Conservation (phyloP, 1,140 invertebrate genomes). For the Cardiocondyla obscurior region DNA sequence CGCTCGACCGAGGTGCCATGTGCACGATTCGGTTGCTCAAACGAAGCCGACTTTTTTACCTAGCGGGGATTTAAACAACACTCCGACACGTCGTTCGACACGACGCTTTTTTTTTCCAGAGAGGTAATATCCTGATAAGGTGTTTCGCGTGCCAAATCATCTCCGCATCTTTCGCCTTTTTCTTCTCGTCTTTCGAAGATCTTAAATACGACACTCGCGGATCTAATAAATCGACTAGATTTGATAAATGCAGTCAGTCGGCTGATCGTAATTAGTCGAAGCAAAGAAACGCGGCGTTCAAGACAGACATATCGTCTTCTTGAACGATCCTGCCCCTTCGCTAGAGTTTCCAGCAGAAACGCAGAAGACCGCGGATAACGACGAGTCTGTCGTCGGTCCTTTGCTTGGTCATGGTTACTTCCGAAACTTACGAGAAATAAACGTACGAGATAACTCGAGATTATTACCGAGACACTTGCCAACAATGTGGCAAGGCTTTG, state of each 20-base stretch:
- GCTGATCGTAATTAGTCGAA: neutral
- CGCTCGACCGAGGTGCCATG: slow-evolving; percentile 40
- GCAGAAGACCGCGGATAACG: slow-evolving; percentile 23
- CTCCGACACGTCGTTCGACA: slow-evolving; percentile 32
- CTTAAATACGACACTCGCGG: neutral
- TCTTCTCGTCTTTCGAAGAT: no score
- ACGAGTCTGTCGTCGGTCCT: slow-evolving; percentile 44
- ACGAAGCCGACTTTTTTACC: slow-evolving; percentile 45
- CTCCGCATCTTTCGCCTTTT: neutral
- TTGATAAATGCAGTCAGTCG: neutral
- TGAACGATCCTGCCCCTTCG: slow-evolving; percentile 18
- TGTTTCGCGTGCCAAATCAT: slow-evolving; percentile 45
- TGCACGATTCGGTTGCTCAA: slow-evolving; percentile 48
- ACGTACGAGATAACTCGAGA: slow-evolving; percentile 12
- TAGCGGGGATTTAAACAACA: slow-evolving; percentile 6
- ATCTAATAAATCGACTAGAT: neutral
- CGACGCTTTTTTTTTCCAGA: neutral
- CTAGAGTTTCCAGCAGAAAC: slow-evolving; percentile 34
- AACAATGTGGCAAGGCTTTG: slow-evolving; percentile 81
- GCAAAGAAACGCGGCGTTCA: neutral
- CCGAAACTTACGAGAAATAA: slow-evolving; percentile 7
- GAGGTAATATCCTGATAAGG: slow-evolving; percentile 20
- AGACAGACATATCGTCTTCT: neutral
- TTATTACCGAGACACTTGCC: slow-evolving; percentile 73
- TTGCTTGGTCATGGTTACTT: slow-evolving; percentile 41